phyloP scores from a whole-genome alignment of 2,888 invertebrate species.

The Furcula furcula region DNA sequence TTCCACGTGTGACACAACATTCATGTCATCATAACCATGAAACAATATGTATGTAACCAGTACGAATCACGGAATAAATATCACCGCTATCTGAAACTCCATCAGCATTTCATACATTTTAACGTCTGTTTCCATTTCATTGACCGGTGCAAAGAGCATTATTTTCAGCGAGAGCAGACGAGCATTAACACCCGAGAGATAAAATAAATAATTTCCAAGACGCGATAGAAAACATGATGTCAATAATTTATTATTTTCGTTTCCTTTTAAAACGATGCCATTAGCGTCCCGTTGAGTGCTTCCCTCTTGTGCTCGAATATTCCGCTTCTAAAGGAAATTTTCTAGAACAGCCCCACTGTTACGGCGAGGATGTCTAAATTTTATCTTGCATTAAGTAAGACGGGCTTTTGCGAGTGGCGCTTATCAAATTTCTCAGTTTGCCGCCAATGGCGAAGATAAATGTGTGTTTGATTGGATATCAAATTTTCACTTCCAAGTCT shows the following conservation, averaged over 20 bases:
- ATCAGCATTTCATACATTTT: conserved; percentile 53
- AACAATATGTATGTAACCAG: neutral
- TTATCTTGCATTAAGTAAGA: conserved; percentile 54
- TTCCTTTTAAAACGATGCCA: conserved; percentile 68
- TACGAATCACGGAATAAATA: conserved; percentile 26
- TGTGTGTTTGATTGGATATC: conserved; percentile 37
- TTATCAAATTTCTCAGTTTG: conserved; percentile 47
- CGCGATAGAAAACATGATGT: conserved; percentile 60
- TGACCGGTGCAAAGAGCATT: conserved; percentile 56
- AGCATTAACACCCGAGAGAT: conserved; percentile 35
- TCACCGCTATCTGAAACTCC: conserved; percentile 35
- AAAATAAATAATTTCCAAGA: conserved; percentile 59
- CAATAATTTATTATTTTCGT: conserved; percentile 76
- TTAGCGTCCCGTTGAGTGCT: conserved; percentile 65
- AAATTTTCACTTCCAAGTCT: conserved; percentile 28
- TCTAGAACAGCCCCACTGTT: conserved; percentile 49
- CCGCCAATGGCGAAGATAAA: conserved; percentile 28
- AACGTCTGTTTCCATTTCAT: conserved; percentile 60
- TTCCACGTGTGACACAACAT: conserved; percentile 6
- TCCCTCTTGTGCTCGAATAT: conserved; percentile 51
- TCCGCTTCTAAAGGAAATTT: conserved; percentile 50
- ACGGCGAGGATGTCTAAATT: conserved; percentile 51
- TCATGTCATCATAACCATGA: conserved; percentile 19
- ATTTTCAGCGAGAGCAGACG: conserved; percentile 38
- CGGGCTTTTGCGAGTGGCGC: conserved; percentile 40